Evolutionary conservation across 2,113 vertebrate genomes (phyloP), one percentile per base, ranked within the genome.

Genomic region (Bettongia penicillata): DNA sequence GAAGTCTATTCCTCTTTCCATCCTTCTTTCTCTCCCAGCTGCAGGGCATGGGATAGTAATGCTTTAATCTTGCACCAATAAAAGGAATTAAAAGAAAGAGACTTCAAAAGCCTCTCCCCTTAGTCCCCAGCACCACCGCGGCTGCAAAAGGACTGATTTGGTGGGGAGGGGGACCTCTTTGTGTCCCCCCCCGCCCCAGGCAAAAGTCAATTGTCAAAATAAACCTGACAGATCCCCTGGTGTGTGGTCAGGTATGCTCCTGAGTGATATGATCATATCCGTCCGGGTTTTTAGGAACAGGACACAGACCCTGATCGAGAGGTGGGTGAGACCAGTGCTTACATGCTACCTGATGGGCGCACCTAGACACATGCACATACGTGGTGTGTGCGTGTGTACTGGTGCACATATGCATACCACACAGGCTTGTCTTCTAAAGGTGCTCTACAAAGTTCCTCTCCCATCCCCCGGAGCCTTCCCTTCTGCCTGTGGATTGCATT

Each of bases 401-500:
- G 10, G 97, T 68, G 93, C 96, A 93, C 96, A 61, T 93, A 3
- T 25, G 68, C n/a, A 4, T 94, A 91, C 90, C 96, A 96, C 37
- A 91, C 94, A 95, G 68, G 84, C 96, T 52, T 48, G 96, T 95
- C 95, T 95, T 91, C 97, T 91, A 91, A 2, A 16, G 94, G 97
- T 90, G 96, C 97, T 97, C 50, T 43, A 1, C 91, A 97, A 98
- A 98, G 97, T 97, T 97, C 94, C 96, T 95, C 84, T 92, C 97
- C 97, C 97, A 96, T 61, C 0, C 61, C 95, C 97, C 53, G 8
- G 92, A 94, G 94, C 92, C 89, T 55, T 12, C 68, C 95, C 94
- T 93, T 96, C 97, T 53, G 97, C 97, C 94, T 10, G 93, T 47
- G 93, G 95, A 26, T 50, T 12, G 90, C 96, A 51, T 55, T 84